Evolutionary conservation across 2,797 vertebrate species (phyloP).

Genomic region (Natrix natrix): DNA sequence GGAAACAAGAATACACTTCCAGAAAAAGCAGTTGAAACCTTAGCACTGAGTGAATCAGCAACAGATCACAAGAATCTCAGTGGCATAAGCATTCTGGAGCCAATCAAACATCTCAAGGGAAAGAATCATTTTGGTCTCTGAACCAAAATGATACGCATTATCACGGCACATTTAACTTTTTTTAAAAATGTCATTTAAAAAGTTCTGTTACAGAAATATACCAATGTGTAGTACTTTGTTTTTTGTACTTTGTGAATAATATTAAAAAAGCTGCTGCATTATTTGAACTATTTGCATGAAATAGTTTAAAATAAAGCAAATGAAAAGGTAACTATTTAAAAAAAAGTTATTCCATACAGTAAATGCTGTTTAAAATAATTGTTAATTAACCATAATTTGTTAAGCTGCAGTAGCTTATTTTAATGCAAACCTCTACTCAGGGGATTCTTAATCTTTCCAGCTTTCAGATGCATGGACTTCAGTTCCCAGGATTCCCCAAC

Average conservation of each 20-base stretch:
- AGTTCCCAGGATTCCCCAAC: not conserved
- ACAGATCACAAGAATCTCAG: not conserved
- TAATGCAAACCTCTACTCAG: not conserved
- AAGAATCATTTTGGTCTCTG: not conserved
- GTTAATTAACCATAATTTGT: not conserved
- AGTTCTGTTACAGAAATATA: not conserved
- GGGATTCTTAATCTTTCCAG: not conserved
- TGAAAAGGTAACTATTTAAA: not conserved
- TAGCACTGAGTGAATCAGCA: not conserved
- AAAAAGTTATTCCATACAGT: not conserved
- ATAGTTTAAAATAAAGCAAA: not conserved
- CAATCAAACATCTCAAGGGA: not conserved
- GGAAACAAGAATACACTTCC: not conserved
- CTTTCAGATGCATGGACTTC: not conserved
- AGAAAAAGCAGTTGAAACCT: not conserved
- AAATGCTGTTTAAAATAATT: not conserved
- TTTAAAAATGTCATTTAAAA: not conserved
- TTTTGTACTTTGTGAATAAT: not conserved
- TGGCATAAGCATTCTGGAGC: not conserved
- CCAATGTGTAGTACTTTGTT: not conserved
- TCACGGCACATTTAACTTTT: not conserved
- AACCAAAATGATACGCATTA: not conserved
- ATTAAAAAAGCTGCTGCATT: not conserved
- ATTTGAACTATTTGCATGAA: not conserved
- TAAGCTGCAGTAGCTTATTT: not conserved